These are phyloP conservation scores for Drosophila funebris DNA, from an alignment of 1,140 invertebrate species.

Conservation along the genomic window DNA sequence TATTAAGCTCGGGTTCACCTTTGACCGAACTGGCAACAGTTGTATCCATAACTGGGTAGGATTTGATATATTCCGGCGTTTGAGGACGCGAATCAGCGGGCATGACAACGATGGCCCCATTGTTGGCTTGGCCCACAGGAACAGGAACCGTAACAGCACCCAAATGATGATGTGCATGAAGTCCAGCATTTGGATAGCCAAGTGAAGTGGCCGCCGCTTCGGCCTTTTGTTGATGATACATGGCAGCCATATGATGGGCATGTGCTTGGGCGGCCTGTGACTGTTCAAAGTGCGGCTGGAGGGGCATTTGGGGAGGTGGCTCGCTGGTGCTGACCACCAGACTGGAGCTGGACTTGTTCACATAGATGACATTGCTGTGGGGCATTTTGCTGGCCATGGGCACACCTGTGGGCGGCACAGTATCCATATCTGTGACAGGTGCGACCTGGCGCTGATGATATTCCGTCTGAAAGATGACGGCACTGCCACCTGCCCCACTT, in stretches of 20 bases:
- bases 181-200: constrained; percentile 11
- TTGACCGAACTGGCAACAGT: constrained; percentile 85
- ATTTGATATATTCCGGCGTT: constrained; percentile 82
- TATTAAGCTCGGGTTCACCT: constrained; percentile 86
- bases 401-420: constrained; percentile 77
- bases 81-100: constrained; percentile 78
- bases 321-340: constrained; percentile 66
- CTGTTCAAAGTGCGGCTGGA: constrained; percentile 26
- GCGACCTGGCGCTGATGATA: constrained; percentile 58
- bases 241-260: constrained; percentile 43
- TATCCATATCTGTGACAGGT: constrained; percentile 81
- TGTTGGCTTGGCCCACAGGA: constrained; percentile 17
- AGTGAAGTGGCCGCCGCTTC: constrained; percentile 5
- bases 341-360: constrained; percentile 66
- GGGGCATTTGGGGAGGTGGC: constrained; percentile 7
- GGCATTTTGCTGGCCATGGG: constrained; percentile 66
- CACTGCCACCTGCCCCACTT: not conserved
- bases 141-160: not conserved
- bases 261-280: not conserved
- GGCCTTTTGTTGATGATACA: constrained; percentile 38
- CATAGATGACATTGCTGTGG: constrained; percentile 76
- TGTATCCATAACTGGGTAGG: constrained; percentile 86
- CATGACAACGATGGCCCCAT: constrained; percentile 57
- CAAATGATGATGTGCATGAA: constrained; percentile 36
- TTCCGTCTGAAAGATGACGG: constrained; percentile 38